Percentiles rank a stretch among this genome's conserved stretches.
These are phyloP conservation scores for Passer montanus DNA, from an alignment of 2,113 vertebrate genomes.

Conservation along the genomic window DNA sequence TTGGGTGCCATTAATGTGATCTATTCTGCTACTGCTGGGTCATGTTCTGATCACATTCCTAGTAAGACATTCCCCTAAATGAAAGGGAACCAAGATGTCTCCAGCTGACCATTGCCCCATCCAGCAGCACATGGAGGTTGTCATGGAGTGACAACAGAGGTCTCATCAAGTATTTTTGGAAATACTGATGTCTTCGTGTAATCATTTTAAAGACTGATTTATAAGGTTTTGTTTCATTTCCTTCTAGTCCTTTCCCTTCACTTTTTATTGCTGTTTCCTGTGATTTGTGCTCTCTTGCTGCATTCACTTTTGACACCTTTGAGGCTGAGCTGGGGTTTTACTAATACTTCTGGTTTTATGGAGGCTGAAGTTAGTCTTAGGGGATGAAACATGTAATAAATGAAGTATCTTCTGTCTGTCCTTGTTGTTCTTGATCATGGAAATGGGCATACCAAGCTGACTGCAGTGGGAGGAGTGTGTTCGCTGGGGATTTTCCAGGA, in stretches of 20 bases:
- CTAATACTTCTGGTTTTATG: neutral
- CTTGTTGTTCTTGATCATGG: neutral
- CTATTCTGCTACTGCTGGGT: neutral
- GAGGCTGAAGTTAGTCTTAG: neutral
- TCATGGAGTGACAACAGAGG: neutral
- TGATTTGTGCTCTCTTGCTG: accelerated
- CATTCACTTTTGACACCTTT: neutral
- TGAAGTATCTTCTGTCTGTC: neutral
- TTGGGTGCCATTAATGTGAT: neutral
- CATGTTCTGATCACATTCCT: neutral
- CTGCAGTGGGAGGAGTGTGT: neutral
- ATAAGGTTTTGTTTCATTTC: neutral
- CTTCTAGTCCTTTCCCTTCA: neutral
- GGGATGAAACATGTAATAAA: neutral
- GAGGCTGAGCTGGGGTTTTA: neutral
- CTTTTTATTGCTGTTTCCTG: neutral
- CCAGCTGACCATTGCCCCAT: neutral
- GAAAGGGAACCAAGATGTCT: neutral
- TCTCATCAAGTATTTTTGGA: neutral
- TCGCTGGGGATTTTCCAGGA: conserved; percentile 16
- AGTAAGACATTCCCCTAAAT: neutral
- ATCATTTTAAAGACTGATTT: neutral
- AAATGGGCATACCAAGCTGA: neutral
- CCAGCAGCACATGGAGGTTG: neutral
- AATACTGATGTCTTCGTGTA: neutral